Conservation (phyloP, 1,140 invertebrate genomes). For the Drosophila ercepeae region DNA sequence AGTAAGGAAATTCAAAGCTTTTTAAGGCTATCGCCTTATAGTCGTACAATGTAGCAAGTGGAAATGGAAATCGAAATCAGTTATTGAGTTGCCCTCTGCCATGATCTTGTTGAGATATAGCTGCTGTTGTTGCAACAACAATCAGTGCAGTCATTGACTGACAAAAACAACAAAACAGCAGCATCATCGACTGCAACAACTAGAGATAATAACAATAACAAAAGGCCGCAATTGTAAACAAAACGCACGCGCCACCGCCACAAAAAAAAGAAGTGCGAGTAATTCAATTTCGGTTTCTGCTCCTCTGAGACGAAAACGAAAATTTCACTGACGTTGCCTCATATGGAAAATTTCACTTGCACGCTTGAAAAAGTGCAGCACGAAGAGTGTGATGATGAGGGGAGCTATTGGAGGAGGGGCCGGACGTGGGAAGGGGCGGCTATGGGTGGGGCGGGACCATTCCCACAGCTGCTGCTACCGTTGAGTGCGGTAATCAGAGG, state of each 20-base stretch:
- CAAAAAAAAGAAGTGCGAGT: slow-evolving; percentile 18
- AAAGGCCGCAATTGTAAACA: slow-evolving; percentile 67
- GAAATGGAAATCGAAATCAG: slow-evolving; percentile 32
- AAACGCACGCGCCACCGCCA: slow-evolving; percentile 60
- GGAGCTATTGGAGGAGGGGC: not conserved
- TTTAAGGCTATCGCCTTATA: not conserved
- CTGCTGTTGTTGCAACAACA: slow-evolving; percentile 27
- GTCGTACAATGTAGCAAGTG: slow-evolving; percentile 1
- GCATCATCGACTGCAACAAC: slow-evolving; percentile 33
- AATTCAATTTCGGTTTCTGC: slow-evolving; percentile 25
- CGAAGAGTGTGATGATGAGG: not conserved
- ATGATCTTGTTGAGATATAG: slow-evolving; percentile 62
- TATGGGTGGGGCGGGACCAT: not conserved
- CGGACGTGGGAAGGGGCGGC: not conserved
- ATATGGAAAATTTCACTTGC: slow-evolving; percentile 81
- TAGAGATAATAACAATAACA: slow-evolving; percentile 60
- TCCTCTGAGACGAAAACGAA: slow-evolving; percentile 51
- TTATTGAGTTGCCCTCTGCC: slow-evolving; percentile 45
- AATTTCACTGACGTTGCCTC: slow-evolving; percentile 71
- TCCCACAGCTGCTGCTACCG: slow-evolving; percentile 33
- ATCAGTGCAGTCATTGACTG: slow-evolving; percentile 62
- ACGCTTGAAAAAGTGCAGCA: slow-evolving; percentile 75
- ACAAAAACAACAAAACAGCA: slow-evolving; percentile 43
- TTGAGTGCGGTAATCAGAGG: slow-evolving; percentile 72
- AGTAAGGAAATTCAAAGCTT: too few species aligned